Evolutionary conservation across 92 coral and sea anemone species (phyloP).

Genomic region (Epizoanthus stellaris): DNA sequence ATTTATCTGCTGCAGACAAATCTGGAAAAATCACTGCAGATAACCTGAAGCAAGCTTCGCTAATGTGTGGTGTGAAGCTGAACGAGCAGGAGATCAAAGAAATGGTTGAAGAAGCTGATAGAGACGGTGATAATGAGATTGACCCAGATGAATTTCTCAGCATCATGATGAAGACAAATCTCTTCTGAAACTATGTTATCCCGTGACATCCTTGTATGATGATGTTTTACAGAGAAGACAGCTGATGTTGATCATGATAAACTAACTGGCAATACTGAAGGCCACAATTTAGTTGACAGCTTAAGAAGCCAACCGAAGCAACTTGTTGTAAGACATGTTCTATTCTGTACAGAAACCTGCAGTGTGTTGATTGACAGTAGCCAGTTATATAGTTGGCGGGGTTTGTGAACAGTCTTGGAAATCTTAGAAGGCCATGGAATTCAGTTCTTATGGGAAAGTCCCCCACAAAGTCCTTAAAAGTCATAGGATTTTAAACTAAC

Average conservation of each 20-base stretch:
- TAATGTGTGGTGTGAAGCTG: slow-evolving; percentile 83
- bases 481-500: too few relatives aligned
- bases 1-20: slow-evolving; percentile 61
- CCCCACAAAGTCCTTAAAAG: too few relatives aligned
- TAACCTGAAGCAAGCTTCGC: slow-evolving; percentile 83
- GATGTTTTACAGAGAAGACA: not conserved
- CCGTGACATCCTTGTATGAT: not conserved
- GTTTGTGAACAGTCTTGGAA: too few relatives aligned
- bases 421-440: too few relatives aligned
- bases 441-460: too few relatives aligned
- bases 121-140: slow-evolving; percentile 90
- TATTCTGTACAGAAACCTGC: too few relatives aligned
- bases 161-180: slow-evolving; percentile 91
- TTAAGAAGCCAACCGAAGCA: too few relatives aligned
- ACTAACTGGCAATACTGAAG: not conserved
- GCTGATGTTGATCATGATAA: slow-evolving; percentile 22
- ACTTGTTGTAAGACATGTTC: too few relatives aligned
- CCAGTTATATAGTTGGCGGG: too few relatives aligned
- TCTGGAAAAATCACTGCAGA: slow-evolving; percentile 85
- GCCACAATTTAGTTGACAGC: too few relatives aligned
- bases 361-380: too few relatives aligned
- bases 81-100: slow-evolving; percentile 93
- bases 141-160: slow-evolving; percentile 91
- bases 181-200: slow-evolving; percentile 56
- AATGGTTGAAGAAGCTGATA: slow-evolving; percentile 96